Base-by-base conservation (phyloP, 2,113 vertebrate species). In the Cettia cetti region DNA sequence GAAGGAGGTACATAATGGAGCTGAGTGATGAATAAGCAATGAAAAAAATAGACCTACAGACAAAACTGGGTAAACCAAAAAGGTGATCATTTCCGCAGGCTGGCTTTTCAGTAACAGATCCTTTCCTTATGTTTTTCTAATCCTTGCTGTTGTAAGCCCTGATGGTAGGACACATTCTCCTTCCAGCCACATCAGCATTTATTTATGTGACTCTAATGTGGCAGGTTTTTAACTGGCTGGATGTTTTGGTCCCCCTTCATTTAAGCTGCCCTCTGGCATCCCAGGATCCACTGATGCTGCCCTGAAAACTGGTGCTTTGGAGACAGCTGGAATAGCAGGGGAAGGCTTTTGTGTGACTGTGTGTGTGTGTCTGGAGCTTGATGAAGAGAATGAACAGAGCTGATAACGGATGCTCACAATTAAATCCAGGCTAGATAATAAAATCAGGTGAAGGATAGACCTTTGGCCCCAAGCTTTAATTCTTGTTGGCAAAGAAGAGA, bases 361-460 rank as follows among this genome's bases (percentile, higher is more conserved):
- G 10, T 59, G 35, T 18, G 20, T 50, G 28, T 53, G 15, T 56
- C 63, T 87, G 86, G 77, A 84, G 69, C 15, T 71, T 70, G 86
- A 47, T 24, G 59, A 22, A 42, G 71, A 91, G 81, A 83, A 86
- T 30, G 64, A 93, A 18, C 89, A 91, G 74, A 78, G 80, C 80
- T 83, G 84, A 82, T 86, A 89, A 94, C 4, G 7, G 75, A 83
- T 92, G 71, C 27, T 92, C 27, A 47, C 87, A 82, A 91, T 94
- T 94, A 87, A 94, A 95, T 94, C 87, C 65, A 76, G 79, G 59
- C 52, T 69, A 90, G 66, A 7, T 44, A 90, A 94, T 94, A 89
- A 92, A 83, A 91, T 91, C 26, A 47, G 28, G 64, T 78, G 76
- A 77, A 86, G 75, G 81, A 69, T 6, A 75, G 72, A 80, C 64